Evolutionary conservation across 2,797 vertebrate species (phyloP).

Genomic region (Babyrousa celebensis): DNA sequence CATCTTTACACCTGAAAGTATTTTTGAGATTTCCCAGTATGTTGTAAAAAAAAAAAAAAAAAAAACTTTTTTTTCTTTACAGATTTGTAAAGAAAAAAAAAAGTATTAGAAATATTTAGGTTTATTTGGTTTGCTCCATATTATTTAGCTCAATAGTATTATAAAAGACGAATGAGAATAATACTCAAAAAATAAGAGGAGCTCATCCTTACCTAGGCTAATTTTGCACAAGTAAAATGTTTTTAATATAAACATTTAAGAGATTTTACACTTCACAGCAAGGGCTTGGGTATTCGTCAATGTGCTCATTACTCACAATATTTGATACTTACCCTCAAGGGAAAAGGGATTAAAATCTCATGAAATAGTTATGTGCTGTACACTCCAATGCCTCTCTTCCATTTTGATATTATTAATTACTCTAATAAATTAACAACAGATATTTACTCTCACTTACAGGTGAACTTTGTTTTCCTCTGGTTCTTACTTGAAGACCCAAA

Average conservation of each 20-base stretch:
- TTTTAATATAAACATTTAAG: constrained; percentile 7
- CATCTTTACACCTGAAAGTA: not conserved
- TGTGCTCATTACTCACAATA: not conserved
- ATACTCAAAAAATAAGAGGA: not conserved
- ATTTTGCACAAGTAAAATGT: constrained; percentile 21
- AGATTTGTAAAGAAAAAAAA: not conserved
- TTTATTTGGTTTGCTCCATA: constrained; percentile 19
- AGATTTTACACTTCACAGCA: not conserved
- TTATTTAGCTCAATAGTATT: not conserved
- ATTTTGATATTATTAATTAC: constrained; percentile 20
- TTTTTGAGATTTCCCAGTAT: constrained; percentile 30
- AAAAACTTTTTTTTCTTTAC: too few relatives aligned
- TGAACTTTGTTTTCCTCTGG: constrained; percentile 22
- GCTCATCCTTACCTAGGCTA: not conserved
- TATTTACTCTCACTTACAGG: constrained; percentile 32
- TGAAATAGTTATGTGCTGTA: constrained; percentile 8
- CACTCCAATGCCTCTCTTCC: not conserved
- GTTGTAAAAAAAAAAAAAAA: not conserved
- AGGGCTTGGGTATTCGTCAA: not conserved
- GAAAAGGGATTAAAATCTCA: constrained; percentile 16
- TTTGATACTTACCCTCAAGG: not conserved
- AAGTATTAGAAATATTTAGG: not conserved
- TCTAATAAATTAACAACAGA: not conserved
- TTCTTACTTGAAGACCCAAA: not conserved
- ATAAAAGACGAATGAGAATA: not conserved